A percentile compares a stretch with the other conserved stretches of the same genome.
Evolutionary conservation across 2,888 invertebrate species (phyloP).

Genomic region (Leptinotarsa peninsularis): DNA sequence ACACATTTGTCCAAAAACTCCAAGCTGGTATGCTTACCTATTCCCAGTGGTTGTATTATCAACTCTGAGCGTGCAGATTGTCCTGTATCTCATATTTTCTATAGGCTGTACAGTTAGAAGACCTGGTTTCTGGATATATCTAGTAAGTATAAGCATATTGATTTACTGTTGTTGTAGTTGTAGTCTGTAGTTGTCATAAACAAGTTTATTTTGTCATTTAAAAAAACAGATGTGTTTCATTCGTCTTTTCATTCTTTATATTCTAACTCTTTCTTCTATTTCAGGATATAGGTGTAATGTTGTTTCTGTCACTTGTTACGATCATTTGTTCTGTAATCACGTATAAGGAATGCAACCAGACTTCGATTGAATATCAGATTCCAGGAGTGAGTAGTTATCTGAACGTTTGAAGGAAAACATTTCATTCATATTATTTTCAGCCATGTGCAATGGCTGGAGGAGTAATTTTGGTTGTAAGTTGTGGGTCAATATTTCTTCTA

Average conservation of each 20-base stretch:
- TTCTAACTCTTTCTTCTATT: background rate
- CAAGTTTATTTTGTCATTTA: no score
- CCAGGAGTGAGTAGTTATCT: constrained; percentile 35
- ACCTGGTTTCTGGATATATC: constrained; percentile 48
- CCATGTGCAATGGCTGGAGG: constrained; percentile 49
- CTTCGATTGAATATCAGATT: background rate
- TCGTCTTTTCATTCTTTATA: background rate
- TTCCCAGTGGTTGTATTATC: constrained; percentile 37
- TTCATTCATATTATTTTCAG: constrained; percentile 42
- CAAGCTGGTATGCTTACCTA: constrained; percentile 42
- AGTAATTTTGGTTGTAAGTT: constrained; percentile 47
- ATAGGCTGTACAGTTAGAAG: constrained; percentile 43
- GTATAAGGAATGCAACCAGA: constrained; percentile 9
- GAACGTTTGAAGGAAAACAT: background rate
- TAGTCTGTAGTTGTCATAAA: no score
- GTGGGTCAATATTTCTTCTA: constrained; percentile 52
- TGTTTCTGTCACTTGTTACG: constrained; percentile 13
- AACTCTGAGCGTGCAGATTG: constrained; percentile 39
- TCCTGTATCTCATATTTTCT: constrained; percentile 46
- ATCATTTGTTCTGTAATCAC: constrained; percentile 23
- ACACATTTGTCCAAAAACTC: constrained; percentile 33
- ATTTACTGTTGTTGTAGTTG: background rate
- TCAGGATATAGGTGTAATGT: constrained; percentile 18
- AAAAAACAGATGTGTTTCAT: background rate
- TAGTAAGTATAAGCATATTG: constrained; percentile 36